phyloP scores from a whole-genome alignment of 2,888 invertebrate genomes.

The Dolomedes plantarius region DNA sequence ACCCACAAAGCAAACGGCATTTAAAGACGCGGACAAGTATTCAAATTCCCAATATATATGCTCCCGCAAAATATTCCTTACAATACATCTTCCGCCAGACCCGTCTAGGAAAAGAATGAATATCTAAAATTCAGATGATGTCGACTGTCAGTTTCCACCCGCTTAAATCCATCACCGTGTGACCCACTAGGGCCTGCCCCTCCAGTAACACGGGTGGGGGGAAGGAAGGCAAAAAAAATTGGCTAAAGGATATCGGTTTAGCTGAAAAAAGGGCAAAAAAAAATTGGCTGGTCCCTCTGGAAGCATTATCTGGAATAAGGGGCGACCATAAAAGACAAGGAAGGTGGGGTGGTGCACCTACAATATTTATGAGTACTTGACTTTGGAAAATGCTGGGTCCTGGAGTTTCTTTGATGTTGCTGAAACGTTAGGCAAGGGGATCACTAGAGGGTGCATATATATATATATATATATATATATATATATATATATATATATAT shows the following conservation, averaged over 20 bases:
- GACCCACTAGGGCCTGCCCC: not conserved
- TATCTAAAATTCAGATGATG: conserved; percentile 13
- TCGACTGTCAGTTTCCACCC: conserved; percentile 13
- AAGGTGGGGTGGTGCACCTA: not conserved
- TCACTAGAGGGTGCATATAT: too few relatives aligned
- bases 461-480: too few relatives aligned
- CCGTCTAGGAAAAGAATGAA: not conserved
- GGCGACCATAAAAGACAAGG: conserved; percentile 47
- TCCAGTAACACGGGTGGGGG: not conserved
- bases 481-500: too few relatives aligned
- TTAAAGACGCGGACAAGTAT: not conserved
- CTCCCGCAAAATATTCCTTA: not conserved
- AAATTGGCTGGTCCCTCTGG: conserved; percentile 27
- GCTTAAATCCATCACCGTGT: not conserved
- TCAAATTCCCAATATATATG: not conserved
- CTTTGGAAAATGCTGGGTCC: not conserved
- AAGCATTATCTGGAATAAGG: conserved; percentile 30
- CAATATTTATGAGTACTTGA: conserved; percentile 9
- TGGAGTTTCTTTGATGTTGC: not conserved
- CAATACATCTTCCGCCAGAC: not conserved
- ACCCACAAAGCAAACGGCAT: too few relatives aligned
- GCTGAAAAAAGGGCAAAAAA: not conserved
- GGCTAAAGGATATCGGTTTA: not conserved
- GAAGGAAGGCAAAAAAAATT: not conserved
- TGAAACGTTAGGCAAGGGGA: too few relatives aligned